Evolutionary conservation across 1,140 invertebrate genomes (phyloP).

Genomic region (honey bee (Apis mellifera)): DNA sequence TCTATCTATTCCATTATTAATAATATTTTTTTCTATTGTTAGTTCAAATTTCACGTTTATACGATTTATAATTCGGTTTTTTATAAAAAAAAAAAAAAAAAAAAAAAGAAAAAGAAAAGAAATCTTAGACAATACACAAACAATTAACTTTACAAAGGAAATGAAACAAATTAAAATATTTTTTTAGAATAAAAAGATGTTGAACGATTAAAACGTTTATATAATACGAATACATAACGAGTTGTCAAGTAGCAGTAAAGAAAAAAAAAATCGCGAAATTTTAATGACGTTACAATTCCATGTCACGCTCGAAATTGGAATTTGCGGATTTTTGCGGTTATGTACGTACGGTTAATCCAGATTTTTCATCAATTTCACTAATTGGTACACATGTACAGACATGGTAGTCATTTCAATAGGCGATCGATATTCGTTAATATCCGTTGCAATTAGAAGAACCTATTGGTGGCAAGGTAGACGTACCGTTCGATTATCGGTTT

Average conservation of each 20-base stretch:
- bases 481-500: constrained; percentile 65
- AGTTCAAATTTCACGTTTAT: too few species aligned
- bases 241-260: neutral
- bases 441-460: constrained; percentile 55
- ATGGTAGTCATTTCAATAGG: constrained; percentile 24
- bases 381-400: constrained; percentile 26
- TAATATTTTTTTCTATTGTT: too few species aligned
- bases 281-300: constrained; percentile 39
- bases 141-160: too few species aligned
- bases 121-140: too few species aligned
- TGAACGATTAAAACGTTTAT: neutral
- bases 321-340: constrained; percentile 42
- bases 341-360: constrained; percentile 22
- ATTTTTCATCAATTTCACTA: constrained; percentile 61
- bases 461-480: constrained; percentile 53
- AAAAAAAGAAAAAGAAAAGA: too few species aligned
- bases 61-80: too few species aligned
- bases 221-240: constrained; percentile 4
- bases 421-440: constrained; percentile 63
- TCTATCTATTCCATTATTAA: too few species aligned
- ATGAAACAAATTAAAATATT: neutral
- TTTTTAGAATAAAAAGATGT: too few species aligned
- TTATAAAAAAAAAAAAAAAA: too few species aligned
- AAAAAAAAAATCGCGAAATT: constrained; percentile 13
- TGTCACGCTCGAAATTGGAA: constrained; percentile 44